A percentile compares a stretch with the other conserved stretches of the same genome.
phyloP scores from a whole-genome alignment of 1,140 invertebrate species.

The Brachionus paranguensis region DNA sequence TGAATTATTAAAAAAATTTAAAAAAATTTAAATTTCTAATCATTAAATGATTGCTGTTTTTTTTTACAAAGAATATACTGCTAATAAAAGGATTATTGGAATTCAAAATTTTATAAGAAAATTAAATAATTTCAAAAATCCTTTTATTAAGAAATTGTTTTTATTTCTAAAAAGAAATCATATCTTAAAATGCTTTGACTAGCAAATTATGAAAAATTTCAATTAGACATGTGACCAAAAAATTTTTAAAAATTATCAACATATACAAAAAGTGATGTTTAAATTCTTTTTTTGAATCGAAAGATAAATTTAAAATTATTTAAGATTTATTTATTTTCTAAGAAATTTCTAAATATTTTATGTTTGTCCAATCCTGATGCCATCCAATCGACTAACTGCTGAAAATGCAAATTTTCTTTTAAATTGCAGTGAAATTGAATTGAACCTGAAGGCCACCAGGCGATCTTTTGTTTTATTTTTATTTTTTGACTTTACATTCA shows the following conservation, averaged over 20 bases:
- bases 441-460: background rate
- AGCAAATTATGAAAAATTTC: too few relatives aligned
- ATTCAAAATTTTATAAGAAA: too few relatives aligned
- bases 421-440: background rate
- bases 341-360: background rate
- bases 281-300: background rate
- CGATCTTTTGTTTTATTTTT: slow-evolving; percentile 18
- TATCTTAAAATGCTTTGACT: too few relatives aligned
- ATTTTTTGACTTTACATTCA: slow-evolving; percentile 32
- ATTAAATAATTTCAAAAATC: too few relatives aligned
- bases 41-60: too few relatives aligned
- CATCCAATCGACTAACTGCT: background rate
- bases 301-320: background rate
- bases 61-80: too few relatives aligned
- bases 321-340: background rate
- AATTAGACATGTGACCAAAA: background rate
- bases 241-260: background rate
- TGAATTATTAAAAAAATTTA: too few relatives aligned
- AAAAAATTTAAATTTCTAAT: too few relatives aligned
- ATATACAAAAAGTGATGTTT: background rate
- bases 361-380: background rate
- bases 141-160: too few relatives aligned
- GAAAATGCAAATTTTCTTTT: slow-evolving; percentile 24
- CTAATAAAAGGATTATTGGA: too few relatives aligned
- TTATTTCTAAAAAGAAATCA: too few relatives aligned